These are phyloP conservation scores for Plusia festucae DNA, from an alignment of 2,888 invertebrate species.

Conservation along the genomic window DNA sequence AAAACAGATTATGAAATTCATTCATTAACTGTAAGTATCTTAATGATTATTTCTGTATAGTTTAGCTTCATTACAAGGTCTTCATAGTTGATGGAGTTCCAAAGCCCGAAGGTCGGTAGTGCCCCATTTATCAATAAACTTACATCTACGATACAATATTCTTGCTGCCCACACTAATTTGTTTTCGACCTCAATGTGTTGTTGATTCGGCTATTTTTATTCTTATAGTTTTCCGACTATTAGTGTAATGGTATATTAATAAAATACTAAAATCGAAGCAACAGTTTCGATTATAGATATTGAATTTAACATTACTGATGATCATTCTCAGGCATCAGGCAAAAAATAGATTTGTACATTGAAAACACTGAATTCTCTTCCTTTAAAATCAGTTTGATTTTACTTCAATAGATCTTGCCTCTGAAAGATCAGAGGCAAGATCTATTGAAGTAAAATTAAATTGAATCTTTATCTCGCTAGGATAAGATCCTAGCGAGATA, in stretches of 20 bases:
- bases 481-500: too few species aligned
- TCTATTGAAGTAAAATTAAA: too few species aligned
- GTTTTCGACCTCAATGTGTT: conserved; percentile 1
- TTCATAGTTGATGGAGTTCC: conserved; percentile 3
- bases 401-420: too few species aligned
- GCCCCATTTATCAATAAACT: conserved; percentile 7
- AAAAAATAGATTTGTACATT: too few species aligned
- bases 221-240: neutral
- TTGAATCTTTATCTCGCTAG: too few species aligned
- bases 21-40: neutral
- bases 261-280: neutral
- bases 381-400: too few species aligned
- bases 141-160: conserved; percentile 4
- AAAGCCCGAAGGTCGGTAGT: conserved; percentile 2
- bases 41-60: conserved; percentile 1
- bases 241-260: neutral
- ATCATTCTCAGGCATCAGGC: too few species aligned
- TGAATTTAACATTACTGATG: too few species aligned
- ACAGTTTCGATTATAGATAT: too few species aligned
- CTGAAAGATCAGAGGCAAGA: too few species aligned
- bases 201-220: conserved; percentile 1
- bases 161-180: neutral
- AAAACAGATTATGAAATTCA: neutral
- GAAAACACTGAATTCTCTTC: too few species aligned
- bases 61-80: conserved; percentile 5